Percentiles rank a stretch among this genome's conserved stretches.
Evolutionary conservation across 2,888 invertebrate species (phyloP).

Genomic region (Nemoura dubitans): DNA sequence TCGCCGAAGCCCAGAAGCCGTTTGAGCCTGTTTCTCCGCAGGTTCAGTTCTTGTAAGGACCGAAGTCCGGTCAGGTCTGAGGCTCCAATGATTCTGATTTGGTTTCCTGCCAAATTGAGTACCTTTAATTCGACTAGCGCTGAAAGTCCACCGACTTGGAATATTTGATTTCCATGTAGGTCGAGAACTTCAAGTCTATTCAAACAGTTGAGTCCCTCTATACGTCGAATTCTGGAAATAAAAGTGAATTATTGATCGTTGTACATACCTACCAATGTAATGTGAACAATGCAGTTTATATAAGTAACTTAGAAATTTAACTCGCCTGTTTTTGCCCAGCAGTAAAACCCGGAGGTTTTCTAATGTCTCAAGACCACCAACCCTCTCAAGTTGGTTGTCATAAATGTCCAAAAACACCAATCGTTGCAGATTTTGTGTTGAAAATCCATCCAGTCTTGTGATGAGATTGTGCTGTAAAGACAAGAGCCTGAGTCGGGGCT

Average conservation of each 20-base stretch:
- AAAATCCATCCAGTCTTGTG: conserved; percentile 73
- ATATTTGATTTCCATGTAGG: conserved; percentile 91
- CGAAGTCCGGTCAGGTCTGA: conserved; percentile 81
- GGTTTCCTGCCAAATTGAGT: conserved; percentile 92
- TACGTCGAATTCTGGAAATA: conserved; percentile 74
- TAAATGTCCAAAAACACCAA: conserved; percentile 93
- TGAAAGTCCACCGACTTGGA: conserved; percentile 74
- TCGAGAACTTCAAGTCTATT: conserved; percentile 88
- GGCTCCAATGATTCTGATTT: conserved; percentile 78
- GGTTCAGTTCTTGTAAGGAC: conserved; percentile 85
- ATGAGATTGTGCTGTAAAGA: conserved; percentile 94
- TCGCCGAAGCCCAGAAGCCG: conserved; percentile 83
- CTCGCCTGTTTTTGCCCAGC: conserved; percentile 89
- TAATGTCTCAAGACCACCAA: conserved; percentile 79
- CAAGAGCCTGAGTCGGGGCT: conserved; percentile 80
- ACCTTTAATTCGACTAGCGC: conserved; percentile 83
- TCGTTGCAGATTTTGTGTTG: conserved; percentile 65
- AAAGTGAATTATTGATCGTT: background rate
- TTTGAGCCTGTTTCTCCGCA: conserved; percentile 84
- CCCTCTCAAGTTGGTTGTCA: conserved; percentile 91
- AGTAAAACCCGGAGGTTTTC: conserved; percentile 84
- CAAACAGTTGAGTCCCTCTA: conserved; percentile 78
- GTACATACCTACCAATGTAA: too few relatives aligned
- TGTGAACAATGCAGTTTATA: too few relatives aligned
- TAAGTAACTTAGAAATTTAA: too few relatives aligned